Base-by-base conservation (phyloP, 2,113 vertebrate species). In the Coreoperca whiteheadi region DNA sequence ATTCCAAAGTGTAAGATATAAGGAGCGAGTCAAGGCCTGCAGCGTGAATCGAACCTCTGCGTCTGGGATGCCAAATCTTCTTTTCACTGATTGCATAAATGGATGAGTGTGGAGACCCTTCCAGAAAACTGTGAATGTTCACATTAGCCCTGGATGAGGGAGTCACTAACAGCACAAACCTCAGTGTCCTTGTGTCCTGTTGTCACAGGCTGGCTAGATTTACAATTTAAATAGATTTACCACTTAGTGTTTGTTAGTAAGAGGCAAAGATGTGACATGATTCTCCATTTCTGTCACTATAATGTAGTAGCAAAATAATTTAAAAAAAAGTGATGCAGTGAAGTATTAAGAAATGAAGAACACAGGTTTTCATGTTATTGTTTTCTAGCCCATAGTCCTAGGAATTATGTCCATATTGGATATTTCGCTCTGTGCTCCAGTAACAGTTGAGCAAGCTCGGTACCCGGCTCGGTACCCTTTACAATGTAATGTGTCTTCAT, bases 1-100 rank as follows among this genome's bases (percentile, higher is more conserved):
- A 72, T 46, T 85, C 66, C 77, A 28, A 79, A 77, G n/a, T 50
- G 82, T 80, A 71, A 84, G 81, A 86, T 78, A 71, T 50, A 32
- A 74, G 68, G 64, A 51, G 56, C 0, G 32, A 82, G 32, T 41
- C 46, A 65, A 63, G 39, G 74, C 39, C 61, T 64, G 70, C 73
- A 41, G 60, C 56, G 79, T 82, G 82, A 82, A 79, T 46, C 54
- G 67, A 80, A 72, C 66, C 68, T 68, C 61, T 80, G 48, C 6
- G 18, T 61, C 71, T 63, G 51, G 65, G 61, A 81, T 84, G 73
- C 74, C 73, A 88, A 83, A 81, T 76, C 74, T 41, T 66, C 70
- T 76, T 25, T 28, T 77, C 60, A 53, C 69, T 77, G 73, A 73
- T 82, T 82, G 72, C 64, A 63, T 88, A 59, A 85, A 81, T 75